Base-by-base conservation (phyloP, 1,140 invertebrate genomes). In the Andricus grossulariae region DNA sequence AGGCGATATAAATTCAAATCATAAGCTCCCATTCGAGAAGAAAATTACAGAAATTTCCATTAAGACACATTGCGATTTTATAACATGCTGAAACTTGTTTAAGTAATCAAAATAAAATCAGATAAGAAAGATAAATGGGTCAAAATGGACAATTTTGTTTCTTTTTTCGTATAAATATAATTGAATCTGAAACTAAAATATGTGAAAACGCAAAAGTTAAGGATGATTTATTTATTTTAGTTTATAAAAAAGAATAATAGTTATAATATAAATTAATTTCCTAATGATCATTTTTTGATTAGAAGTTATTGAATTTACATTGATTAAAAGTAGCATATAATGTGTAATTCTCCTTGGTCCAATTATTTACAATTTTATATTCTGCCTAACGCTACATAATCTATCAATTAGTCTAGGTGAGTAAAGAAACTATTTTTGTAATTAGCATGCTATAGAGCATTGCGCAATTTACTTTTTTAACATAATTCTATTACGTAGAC, bases 21-120 rank as follows among this genome's bases (percentile, higher is more conserved):
- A 66, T 66, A 66, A n/a, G 60, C 60, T 66, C 39, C 45, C 60
- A 66, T 66, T 66, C 25, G 21, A 66, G 60, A 66, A 66, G 60
- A 66, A 66, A 66, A 66, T 66, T 66, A 66, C 60, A 66, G 25
- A 66, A 66, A 66, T 39, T 66, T 66, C 60, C 60, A 66, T 66
- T 45, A 16, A 16, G 32, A 16, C 60, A 3, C 12, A 45, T 39
- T 66, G 39, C 39, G n/a, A 66, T 66, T 66, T 39, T 66, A 32
- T 39, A 39, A n/a, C 21, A 25, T 66, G 6, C 12, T 18, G 52
- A 32, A 32, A 25, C 60, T 66, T 66, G 60, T n/a, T 16, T n/a
- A 21, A 16, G 25, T 66, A 15, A n/a, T 66, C 32, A 66, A 66
- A 66, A 66, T 25, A 66, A 66, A 45, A 45, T 66, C 60, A 16